Conservation (phyloP, 2,888 invertebrate genomes). For the Drosophila hamatofila region DNA sequence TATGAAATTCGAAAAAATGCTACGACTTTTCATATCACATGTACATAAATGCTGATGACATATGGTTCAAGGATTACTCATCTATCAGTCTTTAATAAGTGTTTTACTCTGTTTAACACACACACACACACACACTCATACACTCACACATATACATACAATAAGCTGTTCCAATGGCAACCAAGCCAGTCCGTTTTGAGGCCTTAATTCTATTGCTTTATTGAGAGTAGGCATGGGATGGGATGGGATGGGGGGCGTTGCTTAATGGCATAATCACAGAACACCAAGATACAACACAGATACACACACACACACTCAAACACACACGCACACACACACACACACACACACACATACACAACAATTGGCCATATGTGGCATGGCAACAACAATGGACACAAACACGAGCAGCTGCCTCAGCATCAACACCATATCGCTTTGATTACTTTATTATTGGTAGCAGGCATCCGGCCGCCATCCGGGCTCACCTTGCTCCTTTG, state of each 20-base stretch:
- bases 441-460: constrained; percentile 82
- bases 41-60: constrained; percentile 7
- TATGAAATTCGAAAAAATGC: neutral
- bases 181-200: constrained; percentile 35
- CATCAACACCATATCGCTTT: constrained; percentile 80
- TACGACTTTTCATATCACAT: neutral
- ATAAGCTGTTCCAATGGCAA: constrained; percentile 32
- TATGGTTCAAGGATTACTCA: constrained; percentile 22
- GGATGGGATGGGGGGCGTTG: neutral
- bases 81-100: constrained; percentile 20
- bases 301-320: constrained; percentile 13
- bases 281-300: constrained; percentile 32
- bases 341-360: neutral
- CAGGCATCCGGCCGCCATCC: constrained; percentile 42
- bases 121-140: constrained; percentile 3
- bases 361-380: constrained; percentile 57
- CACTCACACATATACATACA: neutral
- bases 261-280: constrained; percentile 72
- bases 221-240: constrained; percentile 2
- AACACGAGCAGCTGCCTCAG: constrained; percentile 24
- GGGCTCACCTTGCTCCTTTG: constrained; percentile 43
- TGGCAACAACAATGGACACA: constrained; percentile 56
- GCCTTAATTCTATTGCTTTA: constrained; percentile 71
- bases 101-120: constrained; percentile 4
- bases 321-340: constrained; percentile 5